Evolutionary conservation across 2,797 vertebrate genomes (phyloP), one percentile per base, ranked within the genome.

Genomic region (Eurystomus glaucurus): DNA sequence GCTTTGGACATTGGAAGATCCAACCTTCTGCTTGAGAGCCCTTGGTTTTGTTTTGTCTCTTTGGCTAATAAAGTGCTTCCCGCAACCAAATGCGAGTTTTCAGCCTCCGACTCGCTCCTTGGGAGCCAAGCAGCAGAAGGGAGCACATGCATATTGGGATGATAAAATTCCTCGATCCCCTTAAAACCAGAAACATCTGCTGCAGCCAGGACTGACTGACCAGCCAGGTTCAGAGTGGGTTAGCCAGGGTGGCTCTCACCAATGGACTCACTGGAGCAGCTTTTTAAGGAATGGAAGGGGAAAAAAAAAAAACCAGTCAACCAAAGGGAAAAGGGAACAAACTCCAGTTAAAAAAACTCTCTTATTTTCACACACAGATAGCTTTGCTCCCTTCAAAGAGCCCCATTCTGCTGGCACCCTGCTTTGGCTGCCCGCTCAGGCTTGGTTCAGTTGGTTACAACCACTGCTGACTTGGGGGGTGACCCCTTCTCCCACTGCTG

Each of bases 101-200:
- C 88, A 95, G 76, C 37, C 55, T 46, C 25, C 0, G 45, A 62
- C 23, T 86, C 28, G 29, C 23, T 94, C 58, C 85, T 88, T 54
- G 28, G 33, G 35, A 91, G 62, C 41, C 9, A 37, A 75, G 78
- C 75, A 93, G 82, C 39, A 58, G 76, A 76, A 97, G 46, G 76
- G 92, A 97, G 90, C 37, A 88, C 50, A 94, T 6, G 9, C 89
- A 31, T 31, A 85, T 52, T 75, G 68, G 83, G 72, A 89, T 91
- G 93, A 87, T 83, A 97, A 91, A 98, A 95, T 10, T 95, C 91
- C 71, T 46, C 29, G 3, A 61, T 95, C 84, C 81, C 81, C 80
- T 90, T 92, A 83, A 93, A 97, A 95, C 85, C 74, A 97, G 97
- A 97, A 98, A 95, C 92, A 97, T 79, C 84, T 96, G 93, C 62